Evolutionary conservation across 2,797 vertebrate species (phyloP).

Genomic region (Sebastes hubbsi): DNA sequence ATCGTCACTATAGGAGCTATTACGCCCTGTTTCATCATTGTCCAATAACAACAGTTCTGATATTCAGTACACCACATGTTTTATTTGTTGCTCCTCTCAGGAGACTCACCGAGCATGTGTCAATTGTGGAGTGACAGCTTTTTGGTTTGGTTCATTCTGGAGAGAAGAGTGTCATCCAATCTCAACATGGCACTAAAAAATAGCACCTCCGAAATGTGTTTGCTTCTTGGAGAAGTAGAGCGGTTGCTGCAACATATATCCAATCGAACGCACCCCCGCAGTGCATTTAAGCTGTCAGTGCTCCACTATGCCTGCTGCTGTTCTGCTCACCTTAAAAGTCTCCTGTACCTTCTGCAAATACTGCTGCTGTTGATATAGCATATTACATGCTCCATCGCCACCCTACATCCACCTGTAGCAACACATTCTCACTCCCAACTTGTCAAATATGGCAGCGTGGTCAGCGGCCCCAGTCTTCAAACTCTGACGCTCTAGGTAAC

Average conservation of each 20-base stretch:
- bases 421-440: background rate
- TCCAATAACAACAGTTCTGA: background rate
- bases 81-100: background rate
- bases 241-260: background rate
- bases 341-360: background rate
- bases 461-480: background rate
- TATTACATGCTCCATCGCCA: background rate
- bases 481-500: too few species aligned
- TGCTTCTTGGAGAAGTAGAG: background rate
- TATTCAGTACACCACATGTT: background rate
- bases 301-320: background rate
- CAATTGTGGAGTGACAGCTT: background rate
- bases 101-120: background rate
- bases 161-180: background rate
- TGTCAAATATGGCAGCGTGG: background rate
- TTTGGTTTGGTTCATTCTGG: background rate
- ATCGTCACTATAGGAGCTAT: background rate
- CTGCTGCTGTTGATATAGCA: too few species aligned
- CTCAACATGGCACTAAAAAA: background rate
- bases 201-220: background rate
- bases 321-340: background rate
- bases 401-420: background rate
- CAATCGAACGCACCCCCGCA: background rate
- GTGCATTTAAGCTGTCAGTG: background rate
- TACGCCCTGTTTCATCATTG: background rate